Conservation (phyloP, 1,140 invertebrate species). For the Bilobella aurantiaca region DNA sequence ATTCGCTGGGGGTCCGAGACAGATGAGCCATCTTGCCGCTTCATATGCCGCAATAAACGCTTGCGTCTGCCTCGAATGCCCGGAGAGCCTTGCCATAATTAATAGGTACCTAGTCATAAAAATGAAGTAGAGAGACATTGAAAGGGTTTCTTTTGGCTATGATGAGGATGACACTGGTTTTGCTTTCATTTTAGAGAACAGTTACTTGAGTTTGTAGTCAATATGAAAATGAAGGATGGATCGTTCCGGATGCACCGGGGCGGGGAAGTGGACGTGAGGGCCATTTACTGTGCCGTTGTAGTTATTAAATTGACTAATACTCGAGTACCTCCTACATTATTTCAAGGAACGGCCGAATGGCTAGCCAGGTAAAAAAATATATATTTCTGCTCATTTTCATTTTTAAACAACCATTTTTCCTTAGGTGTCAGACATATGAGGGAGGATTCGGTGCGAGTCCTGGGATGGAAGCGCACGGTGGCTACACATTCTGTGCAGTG, state of each 20-base stretch:
- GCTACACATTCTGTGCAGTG: slow-evolving; percentile 93
- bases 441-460: slow-evolving; percentile 92
- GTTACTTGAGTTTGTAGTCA: slow-evolving; percentile 65
- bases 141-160: too few relatives aligned
- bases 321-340: slow-evolving; percentile 54
- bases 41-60: slow-evolving; percentile 95
- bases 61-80: slow-evolving; percentile 74
- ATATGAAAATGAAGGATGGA: slow-evolving; percentile 69
- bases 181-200: slow-evolving; percentile 46
- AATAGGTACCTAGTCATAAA: too few relatives aligned
- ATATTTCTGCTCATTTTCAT: slow-evolving; percentile 4
- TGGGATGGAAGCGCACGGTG: slow-evolving; percentile 94
- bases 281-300: slow-evolving; percentile 85
- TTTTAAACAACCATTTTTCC: background rate
- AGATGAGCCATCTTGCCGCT: slow-evolving; percentile 82
- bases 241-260: slow-evolving; percentile 81
- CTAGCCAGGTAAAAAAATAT: slow-evolving; percentile 51
- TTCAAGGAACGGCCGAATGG: slow-evolving; percentile 80
- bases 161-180: too few relatives aligned
- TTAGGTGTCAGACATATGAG: slow-evolving; percentile 91
- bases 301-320: slow-evolving; percentile 81
- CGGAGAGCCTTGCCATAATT: slow-evolving; percentile 75
- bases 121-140: too few relatives aligned
- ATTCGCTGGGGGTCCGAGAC: slow-evolving; percentile 87
- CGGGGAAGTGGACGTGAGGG: slow-evolving; percentile 92